Evolutionary conservation across 2,888 invertebrate genomes (phyloP).

Genomic region (Cloeon dipterum): DNA sequence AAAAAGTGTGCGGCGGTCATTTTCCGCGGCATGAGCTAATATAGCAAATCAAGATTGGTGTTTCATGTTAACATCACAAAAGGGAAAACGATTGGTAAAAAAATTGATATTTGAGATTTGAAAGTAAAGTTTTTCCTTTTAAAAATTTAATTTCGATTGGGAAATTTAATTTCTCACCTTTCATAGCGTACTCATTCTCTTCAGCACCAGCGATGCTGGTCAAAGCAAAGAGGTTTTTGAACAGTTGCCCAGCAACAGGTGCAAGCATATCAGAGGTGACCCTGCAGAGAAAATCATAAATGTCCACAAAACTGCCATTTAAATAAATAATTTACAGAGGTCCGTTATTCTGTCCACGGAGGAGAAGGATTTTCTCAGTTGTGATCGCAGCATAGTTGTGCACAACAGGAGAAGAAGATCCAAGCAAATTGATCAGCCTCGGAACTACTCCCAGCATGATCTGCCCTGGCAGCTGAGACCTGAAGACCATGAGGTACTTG

Average conservation of each 20-base stretch:
- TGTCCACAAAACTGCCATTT: no score
- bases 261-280: conserved; percentile 35
- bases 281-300: conserved; percentile 17
- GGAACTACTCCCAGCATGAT: conserved; percentile 53
- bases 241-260: conserved; percentile 40
- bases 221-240: conserved; percentile 52
- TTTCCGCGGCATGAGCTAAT: no score
- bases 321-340: conserved; percentile 25
- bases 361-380: conserved; percentile 65
- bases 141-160: no score
- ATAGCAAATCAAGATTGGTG: no score
- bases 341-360: conserved; percentile 34
- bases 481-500: conserved; percentile 90
- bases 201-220: conserved; percentile 48
- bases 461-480: conserved; percentile 66
- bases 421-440: conserved; percentile 51
- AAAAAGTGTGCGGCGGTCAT: no score
- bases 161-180: no score
- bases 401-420: conserved; percentile 60
- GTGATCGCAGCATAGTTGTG: conserved; percentile 83
- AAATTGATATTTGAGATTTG: no score
- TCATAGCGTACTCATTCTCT: conserved; percentile 97
- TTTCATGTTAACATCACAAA: no score
- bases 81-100: no score
- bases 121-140: no score